A percentile compares a stretch with the other conserved stretches of the same genome.
Evolutionary conservation across 2,888 invertebrate genomes (phyloP).

Genomic region (Pediacus dermestoides): DNA sequence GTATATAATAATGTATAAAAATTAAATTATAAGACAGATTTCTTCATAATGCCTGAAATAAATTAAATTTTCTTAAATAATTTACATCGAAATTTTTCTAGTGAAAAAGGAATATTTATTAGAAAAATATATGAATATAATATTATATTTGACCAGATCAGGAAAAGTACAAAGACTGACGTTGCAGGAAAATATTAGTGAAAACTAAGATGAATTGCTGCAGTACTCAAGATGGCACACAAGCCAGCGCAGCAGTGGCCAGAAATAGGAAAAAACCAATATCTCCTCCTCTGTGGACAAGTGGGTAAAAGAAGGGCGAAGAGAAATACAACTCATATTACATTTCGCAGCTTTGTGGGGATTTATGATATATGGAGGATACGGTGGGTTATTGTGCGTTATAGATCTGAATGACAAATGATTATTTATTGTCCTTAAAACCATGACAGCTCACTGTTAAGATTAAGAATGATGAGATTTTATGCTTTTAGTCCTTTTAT

Average conservation of each 20-base stretch:
- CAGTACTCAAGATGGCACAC: conserved; percentile 46
- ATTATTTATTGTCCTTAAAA: conserved; percentile 38
- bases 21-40: too few species aligned
- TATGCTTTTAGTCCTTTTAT: not conserved
- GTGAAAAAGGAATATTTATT: too few species aligned
- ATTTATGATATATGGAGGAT: conserved; percentile 42
- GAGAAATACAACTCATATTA: conserved; percentile 46
- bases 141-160: too few species aligned
- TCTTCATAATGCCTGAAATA: too few species aligned
- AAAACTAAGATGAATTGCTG: conserved; percentile 45
- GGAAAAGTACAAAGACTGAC: too few species aligned
- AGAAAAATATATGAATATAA: too few species aligned
- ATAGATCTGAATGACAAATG: conserved; percentile 42
- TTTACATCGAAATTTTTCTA: too few species aligned
- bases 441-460: conserved; percentile 30
- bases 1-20: too few species aligned
- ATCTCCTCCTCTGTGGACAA: conserved; percentile 43
- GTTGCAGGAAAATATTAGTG: conserved; percentile 43
- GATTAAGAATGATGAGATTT: conserved; percentile 24
- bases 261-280: conserved; percentile 43
- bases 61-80: too few species aligned
- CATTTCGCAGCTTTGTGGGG: conserved; percentile 46
- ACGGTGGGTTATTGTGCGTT: conserved; percentile 41
- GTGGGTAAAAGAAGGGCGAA: conserved; percentile 32
- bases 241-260: conserved; percentile 35